These are phyloP conservation scores for Tinamus major DNA, from an alignment of 2,797 vertebrate genomes.

Conservation along the genomic window DNA sequence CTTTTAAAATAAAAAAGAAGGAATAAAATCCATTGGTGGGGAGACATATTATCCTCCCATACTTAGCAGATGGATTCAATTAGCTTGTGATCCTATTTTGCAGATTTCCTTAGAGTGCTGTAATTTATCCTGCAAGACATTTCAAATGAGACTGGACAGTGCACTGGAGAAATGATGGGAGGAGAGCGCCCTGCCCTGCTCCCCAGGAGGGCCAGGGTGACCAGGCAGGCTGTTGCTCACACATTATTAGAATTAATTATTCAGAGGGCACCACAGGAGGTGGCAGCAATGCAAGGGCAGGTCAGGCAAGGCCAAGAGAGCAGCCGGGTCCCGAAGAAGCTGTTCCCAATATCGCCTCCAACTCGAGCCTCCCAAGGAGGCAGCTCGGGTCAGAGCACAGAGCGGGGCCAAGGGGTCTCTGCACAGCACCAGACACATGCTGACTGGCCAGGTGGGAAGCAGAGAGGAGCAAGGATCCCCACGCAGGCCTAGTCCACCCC, in stretches of 20 bases:
- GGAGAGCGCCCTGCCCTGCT: rapidly evolving
- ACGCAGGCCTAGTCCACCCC: background rate
- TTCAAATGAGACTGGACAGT: background rate
- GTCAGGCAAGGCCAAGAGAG: background rate
- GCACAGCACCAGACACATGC: background rate
- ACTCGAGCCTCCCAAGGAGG: rapidly evolving
- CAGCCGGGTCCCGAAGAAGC: background rate
- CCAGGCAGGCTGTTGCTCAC: constrained; percentile 17
- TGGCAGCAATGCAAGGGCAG: background rate
- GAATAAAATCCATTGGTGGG: background rate
- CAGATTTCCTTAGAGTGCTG: constrained; percentile 48
- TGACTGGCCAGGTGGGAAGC: background rate
- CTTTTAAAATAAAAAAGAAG: background rate
- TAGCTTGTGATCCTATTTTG: constrained; percentile 58
- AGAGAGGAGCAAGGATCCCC: background rate
- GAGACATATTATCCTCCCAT: background rate
- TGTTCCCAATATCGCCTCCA: background rate
- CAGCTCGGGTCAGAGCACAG: background rate
- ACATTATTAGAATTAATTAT: constrained; percentile 37
- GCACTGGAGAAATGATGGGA: background rate
- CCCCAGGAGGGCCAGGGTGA: background rate
- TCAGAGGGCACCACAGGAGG: background rate
- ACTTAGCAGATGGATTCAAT: constrained; percentile 51
- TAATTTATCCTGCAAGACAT: constrained; percentile 37
- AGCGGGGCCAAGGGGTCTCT: background rate